These are phyloP conservation scores for Geopemphigus sp. DNA, from an alignment of 1,140 invertebrate species.

Conservation along the genomic window DNA sequence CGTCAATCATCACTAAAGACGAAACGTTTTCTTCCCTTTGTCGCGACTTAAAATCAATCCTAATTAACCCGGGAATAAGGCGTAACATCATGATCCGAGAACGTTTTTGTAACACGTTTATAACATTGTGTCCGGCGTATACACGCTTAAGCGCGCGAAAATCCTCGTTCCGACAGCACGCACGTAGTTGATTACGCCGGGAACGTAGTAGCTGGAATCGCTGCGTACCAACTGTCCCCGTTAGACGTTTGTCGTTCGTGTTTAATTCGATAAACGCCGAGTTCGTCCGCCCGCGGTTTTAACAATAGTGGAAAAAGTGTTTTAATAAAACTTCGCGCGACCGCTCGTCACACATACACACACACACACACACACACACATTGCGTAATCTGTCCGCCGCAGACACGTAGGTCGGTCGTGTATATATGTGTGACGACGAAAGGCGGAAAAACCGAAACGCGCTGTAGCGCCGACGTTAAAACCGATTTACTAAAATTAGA, in stretches of 20 bases:
- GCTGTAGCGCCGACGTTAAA: no score
- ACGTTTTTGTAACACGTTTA: neutral
- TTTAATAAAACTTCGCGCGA: slow-evolving; percentile 14
- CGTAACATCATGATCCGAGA: no score
- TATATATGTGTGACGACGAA: neutral
- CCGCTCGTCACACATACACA: neutral
- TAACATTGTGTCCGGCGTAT: neutral
- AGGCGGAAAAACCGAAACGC: no score
- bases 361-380: neutral
- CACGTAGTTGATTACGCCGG: neutral
- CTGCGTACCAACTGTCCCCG: neutral
- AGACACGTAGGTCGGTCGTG: neutral
- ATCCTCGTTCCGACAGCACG: neutral
- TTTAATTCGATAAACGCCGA: neutral
- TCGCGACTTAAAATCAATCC: no score
- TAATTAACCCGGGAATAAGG: no score
- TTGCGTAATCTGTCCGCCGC: neutral
- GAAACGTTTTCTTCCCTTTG: no score
- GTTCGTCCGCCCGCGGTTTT: neutral
- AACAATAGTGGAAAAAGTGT: neutral
- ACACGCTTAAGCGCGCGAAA: neutral
- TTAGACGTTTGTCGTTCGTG: slow-evolving; percentile 2
- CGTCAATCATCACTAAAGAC: no score
- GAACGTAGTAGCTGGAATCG: neutral
- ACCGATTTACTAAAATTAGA: no score